Base-by-base conservation (phyloP, 1,140 invertebrate species). In the Aphelenchoides besseyi region DNA sequence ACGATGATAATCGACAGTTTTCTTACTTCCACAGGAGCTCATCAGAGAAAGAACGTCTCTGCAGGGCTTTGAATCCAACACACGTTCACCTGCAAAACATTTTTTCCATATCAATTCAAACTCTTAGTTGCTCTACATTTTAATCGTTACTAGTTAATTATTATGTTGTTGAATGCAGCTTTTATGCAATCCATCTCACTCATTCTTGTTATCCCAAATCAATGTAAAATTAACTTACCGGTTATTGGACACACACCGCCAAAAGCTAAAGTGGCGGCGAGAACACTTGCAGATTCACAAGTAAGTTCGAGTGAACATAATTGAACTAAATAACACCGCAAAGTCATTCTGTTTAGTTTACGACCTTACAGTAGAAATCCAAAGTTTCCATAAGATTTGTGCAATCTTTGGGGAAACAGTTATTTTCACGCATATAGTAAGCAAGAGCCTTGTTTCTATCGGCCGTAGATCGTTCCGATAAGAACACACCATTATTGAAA, bases 231-330 rank as follows among this genome's bases (percentile, higher is more conserved):
- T n/a, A n/a, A n/a, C n/a, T n/a, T n/a, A n/a, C n/a, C n/a, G n/a
- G n/a, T 81, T 8, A 80, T 73, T 0, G 76, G 76, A 54, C 76
- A 78, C 26, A 78, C 76, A 52, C 95, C 95, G n/a, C 95, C 94
- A 82, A 97, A 97, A 0, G 95, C 95, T 64, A 98, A 85, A 0
- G 94, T 96, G 0, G 93, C 91, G 1, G 93, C 94, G 87, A 97
- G 94, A 9, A 97, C 92, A 1, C 92, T 89, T 86, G 91, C 90
- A 0, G 92, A 90, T 77, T 97, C 93, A 85, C 92, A 94, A 71
- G 90, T 96, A 0, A 91, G 90, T 87, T 98, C 95, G 89, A 97
- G 90, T 1, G 93, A 91, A 86, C 94, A 97, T 81, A 93, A 91
- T 92, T 95, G 82, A 68, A 87, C 87, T 78, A 23, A 48, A 48